Base-by-base conservation (phyloP, 2,113 vertebrate genomes). In the Eublepharis macularius region DNA sequence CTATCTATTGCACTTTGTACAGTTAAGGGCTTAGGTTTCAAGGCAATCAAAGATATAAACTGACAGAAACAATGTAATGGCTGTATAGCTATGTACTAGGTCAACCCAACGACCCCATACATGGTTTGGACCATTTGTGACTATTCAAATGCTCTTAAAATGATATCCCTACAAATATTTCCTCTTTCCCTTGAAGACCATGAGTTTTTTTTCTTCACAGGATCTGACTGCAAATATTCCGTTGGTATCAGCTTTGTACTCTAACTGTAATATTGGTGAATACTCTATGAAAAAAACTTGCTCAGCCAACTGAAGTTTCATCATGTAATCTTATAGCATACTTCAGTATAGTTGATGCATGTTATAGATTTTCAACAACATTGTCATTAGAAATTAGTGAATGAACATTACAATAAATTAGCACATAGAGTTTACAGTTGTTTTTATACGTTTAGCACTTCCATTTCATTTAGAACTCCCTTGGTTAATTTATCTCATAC, bases 361-460 rank as follows among this genome's bases (percentile, higher is more conserved):
- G 19, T 63, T 16, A 43, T 5, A 39, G 29, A 82, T 80, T 5
- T 69, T 54, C n/a, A 8, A 39, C 2, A 78, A 0, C 8, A 1
- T 54, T 1, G 87, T 88, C 32, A 47, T 45, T 41, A 86, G 12
- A 90, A 88, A 86, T 83, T 82, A 80, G 11, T 84, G 47, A 39
- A 3, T 65, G 57, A 73, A 12, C 36, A 19, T 79, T 84, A 2
- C 81, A 72, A 88, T 85, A 82, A 90, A 87, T 13, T 82, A 80
- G 13, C 4, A 73, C 63, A 12, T 16, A 82, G 8, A 82, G 8
- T 87, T 94, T 81, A 86, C 6, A 75, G 69, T 26, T 91, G 39
- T 29, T 90, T 86, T 70, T 60, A 45, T 90, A 3, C 1, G 11
- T 75, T 87, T 9, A 72, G 3, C 1, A 89, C 41, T 70, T 90